Conservation (phyloP, 1,140 invertebrate species). For the Aphelinus certus region DNA sequence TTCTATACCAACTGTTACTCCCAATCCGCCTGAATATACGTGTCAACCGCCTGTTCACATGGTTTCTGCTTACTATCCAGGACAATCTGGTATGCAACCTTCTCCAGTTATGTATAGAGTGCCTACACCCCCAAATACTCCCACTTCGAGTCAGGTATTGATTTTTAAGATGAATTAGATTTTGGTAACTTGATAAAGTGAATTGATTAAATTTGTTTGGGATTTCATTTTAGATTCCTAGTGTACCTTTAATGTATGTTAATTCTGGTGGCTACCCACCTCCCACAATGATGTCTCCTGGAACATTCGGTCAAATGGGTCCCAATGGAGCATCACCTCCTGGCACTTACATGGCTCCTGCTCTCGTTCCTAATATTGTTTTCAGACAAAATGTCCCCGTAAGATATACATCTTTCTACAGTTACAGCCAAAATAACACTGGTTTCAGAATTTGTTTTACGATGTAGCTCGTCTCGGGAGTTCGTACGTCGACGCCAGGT, state of each 20-base stretch:
- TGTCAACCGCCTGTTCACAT: slow-evolving; percentile 60
- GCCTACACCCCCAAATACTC: slow-evolving; percentile 62
- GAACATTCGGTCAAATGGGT: slow-evolving; percentile 57
- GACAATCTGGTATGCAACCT: slow-evolving; percentile 58
- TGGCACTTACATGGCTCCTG: slow-evolving; percentile 58
- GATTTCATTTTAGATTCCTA: slow-evolving; percentile 52
- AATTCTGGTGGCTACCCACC: slow-evolving; percentile 60
- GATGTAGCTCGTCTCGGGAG: slow-evolving; percentile 54
- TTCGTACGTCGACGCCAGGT: slow-evolving; percentile 59
- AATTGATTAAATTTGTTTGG: neutral
- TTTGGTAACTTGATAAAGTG: no score
- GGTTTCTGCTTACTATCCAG: slow-evolving; percentile 57
- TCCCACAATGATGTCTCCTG: slow-evolving; percentile 55
- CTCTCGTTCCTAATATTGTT: slow-evolving; percentile 61
- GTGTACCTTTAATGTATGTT: slow-evolving; percentile 62
- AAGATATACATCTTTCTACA: slow-evolving; percentile 20
- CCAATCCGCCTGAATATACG: slow-evolving; percentile 55
- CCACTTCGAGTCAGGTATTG: slow-evolving; percentile 59
- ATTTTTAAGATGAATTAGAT: neutral
- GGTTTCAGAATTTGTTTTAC: neutral
- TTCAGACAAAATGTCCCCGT: slow-evolving; percentile 63
- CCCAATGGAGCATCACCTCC: slow-evolving; percentile 54
- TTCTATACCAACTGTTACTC: slow-evolving; percentile 55
- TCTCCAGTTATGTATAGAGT: slow-evolving; percentile 61
- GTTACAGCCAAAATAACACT: neutral